Evolutionary conservation across 2,113 vertebrate species (phyloP), one percentile per base, ranked within the genome.

Genomic region (Pyrgilauda ruficollis): DNA sequence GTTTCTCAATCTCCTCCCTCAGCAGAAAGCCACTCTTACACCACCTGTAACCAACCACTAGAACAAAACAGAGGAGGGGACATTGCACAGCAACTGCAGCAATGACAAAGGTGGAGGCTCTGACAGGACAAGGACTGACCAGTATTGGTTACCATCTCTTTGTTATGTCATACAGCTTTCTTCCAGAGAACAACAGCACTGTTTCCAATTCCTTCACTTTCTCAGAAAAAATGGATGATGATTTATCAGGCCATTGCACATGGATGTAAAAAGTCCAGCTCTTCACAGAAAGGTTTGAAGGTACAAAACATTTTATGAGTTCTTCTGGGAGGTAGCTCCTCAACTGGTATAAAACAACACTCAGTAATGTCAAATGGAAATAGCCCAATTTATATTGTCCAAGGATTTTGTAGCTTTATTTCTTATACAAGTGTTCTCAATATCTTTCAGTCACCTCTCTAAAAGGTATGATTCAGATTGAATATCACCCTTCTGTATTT

Each of bases 401-500:
- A 0, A 67, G 30, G 82, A 86, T 88, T 95, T 80, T 73, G 39
- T 37, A 63, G 30, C 10, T 73, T 70, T 67, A 67, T 41, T 90
- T 75, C 76, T 92, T 88, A 75, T 13, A 5, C 35, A 94, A 96
- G 39, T 41, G 39, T 61, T 89, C 91, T 92, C 64, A 70, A 33
- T 87, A 87, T 84, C 89, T 97, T 90, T 90, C 87, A 91, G 81
- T 70, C 8, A 23, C 90, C 47, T 92, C 80, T 27, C 79, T 91
- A 89, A 89, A 89, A 95, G 64, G 85, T 76, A 93, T 35, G 37
- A 61, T 75, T 96, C 73, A 59, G 72, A 90, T 7, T 0, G 1
- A 77, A 53, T 82, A 93, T 94, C 96, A 92, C 92, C 43, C 46
- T 86, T 87, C 75, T 91, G 21, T 59, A 73, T 77, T 93, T 86